Base-by-base conservation (phyloP, 2,797 vertebrate species). In the Anomalospiza imberbis region DNA sequence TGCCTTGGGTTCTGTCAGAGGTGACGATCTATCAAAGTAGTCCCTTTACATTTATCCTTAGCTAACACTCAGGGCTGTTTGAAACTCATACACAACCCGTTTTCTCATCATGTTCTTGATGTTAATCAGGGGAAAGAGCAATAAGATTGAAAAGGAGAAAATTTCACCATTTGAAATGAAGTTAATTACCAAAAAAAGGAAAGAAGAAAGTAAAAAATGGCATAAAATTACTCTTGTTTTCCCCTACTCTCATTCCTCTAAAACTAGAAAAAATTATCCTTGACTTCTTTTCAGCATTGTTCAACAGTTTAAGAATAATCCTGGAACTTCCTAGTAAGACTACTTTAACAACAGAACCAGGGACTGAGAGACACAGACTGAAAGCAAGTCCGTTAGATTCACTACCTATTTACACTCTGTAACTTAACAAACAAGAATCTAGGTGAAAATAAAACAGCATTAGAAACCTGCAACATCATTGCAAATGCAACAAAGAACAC, bases 401-500 rank as follows among this genome's bases (percentile, higher is more conserved):
- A 57, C 20, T 45, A 17, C 16, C 13, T 15, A 6, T 71, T 92
- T 88, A 60, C 12, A 88, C 9, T 25, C 26, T 55, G n/a, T 42
- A 79, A 73, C 7, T 42, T 54, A 88, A 86, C 20, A 89, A 87
- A 83, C 24, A 68, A 50, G 11, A 47, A 18, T 22, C 29, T 78
- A 44, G 24, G 44, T 34, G 36, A 83, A 38, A 31, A 60, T 82
- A 51, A 29, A 48, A 72, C 51, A 88, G 5, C 28, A 45, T 15
- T 31, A 63, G 25, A 85, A 90, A 88, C 76, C 12, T 63, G n/a
- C 36, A 89, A 57, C 40, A 42, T 85, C 62, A 77, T 60, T 93
- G 38, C 29, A 89, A 91, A 63, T 70, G 55, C 51, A 94, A 53
- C 45, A 70, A 73, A 93, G 91, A 91, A n/a, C 60, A 70, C 32